phyloP scores from a whole-genome alignment of 2,888 invertebrate genomes.

The Apodemia duryi region DNA sequence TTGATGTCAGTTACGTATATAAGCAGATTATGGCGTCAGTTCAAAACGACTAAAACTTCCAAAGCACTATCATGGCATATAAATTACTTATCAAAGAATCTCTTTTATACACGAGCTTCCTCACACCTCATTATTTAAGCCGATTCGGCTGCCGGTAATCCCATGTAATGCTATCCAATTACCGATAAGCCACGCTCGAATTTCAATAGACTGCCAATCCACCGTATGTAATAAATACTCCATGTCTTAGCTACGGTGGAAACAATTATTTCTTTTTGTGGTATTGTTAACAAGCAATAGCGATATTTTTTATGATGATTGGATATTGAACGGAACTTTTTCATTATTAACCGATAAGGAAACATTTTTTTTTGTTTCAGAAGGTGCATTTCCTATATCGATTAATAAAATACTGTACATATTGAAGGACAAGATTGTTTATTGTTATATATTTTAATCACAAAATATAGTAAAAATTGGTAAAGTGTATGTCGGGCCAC shows the following conservation, averaged over 20 bases:
- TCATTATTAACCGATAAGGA: too few species aligned
- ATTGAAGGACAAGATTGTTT: too few species aligned
- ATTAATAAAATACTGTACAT: too few species aligned
- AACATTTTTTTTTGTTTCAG: too few species aligned
- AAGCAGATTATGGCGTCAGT: too few species aligned
- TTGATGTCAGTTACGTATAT: too few species aligned
- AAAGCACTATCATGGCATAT: background rate
- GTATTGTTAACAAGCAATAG: slow-evolving; percentile 30
- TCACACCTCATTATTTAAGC: slow-evolving; percentile 27
- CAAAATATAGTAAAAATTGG: too few species aligned
- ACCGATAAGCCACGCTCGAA: slow-evolving; percentile 72
- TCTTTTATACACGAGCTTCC: slow-evolving; percentile 10
- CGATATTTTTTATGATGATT: background rate
- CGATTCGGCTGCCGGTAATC: slow-evolving; percentile 42
- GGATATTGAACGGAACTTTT: too few species aligned
- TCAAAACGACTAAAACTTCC: too few species aligned
- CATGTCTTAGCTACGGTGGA: slow-evolving; percentile 59
- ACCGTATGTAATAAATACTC: slow-evolving; percentile 73
- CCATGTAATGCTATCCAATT: slow-evolving; percentile 66
- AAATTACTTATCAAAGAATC: background rate
- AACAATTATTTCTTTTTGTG: slow-evolving; percentile 50
- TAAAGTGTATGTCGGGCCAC: too few species aligned
- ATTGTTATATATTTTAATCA: too few species aligned
- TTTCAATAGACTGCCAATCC: slow-evolving; percentile 70
- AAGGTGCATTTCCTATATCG: too few species aligned